Conservation (phyloP, 2,113 vertebrate species). For the Muntiacus muntjak region DNA sequence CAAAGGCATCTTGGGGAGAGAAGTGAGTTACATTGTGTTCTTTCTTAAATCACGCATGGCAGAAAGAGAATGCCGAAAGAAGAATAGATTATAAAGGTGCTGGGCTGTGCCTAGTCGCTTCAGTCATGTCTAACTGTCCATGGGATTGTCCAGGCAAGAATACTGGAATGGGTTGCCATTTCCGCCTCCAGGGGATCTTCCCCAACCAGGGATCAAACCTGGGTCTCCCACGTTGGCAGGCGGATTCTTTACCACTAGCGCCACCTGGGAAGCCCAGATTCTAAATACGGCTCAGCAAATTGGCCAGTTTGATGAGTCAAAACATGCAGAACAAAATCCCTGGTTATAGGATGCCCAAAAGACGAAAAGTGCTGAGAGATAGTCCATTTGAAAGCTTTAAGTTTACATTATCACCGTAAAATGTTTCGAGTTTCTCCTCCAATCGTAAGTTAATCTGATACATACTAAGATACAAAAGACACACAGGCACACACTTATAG, state of each 20-base stretch:
- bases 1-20: not conserved
- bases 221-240: too few relatives aligned
- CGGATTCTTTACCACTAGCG: not conserved
- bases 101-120: not conserved
- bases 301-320: not conserved
- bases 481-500: rapidly evolving
- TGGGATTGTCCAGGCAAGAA: not conserved
- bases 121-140: rapidly evolving
- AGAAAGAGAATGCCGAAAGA: not conserved
- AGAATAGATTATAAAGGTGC: not conserved
- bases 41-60: not conserved
- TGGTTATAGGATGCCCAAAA: rapidly evolving
- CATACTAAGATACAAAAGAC: too few relatives aligned
- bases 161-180: not conserved
- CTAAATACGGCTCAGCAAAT: too few relatives aligned
- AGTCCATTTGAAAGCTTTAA: rapidly evolving
- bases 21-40: rapidly evolving
- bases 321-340: not conserved
- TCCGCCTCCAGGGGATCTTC: not conserved
- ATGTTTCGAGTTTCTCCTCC: not conserved
- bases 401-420: not conserved
- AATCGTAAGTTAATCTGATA: rapidly evolving
- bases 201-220: rapidly evolving
- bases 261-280: not conserved
- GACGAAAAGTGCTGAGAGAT: not conserved